Conservation (phyloP, 2,888 invertebrate species). For the Ischnura elegans region DNA sequence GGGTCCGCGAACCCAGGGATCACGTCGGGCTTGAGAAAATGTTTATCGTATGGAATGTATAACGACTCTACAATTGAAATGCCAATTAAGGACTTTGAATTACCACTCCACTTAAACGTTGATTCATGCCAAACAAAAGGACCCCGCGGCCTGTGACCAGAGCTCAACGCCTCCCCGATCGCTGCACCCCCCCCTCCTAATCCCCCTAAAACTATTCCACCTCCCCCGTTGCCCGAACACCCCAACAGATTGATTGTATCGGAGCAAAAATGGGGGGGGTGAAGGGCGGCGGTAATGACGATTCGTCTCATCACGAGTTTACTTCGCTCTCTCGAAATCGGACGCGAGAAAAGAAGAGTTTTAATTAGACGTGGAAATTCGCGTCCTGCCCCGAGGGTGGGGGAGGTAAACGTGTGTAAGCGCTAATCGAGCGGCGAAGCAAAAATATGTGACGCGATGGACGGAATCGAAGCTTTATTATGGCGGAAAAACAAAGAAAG, state of each 20-base stretch:
- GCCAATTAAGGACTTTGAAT: slow-evolving; percentile 25
- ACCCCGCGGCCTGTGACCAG: background rate
- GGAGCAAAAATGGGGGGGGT: background rate
- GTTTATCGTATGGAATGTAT: slow-evolving; percentile 35
- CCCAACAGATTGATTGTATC: slow-evolving; percentile 7
- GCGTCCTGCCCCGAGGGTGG: background rate
- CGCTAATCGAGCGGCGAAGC: background rate
- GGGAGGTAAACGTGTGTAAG: background rate
- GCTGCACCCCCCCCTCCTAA: background rate
- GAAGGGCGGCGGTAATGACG: too few species aligned
- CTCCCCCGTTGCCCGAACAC: too few species aligned
- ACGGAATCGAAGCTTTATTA: background rate
- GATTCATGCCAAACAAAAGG: slow-evolving; percentile 35
- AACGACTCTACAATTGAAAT: slow-evolving; percentile 27
- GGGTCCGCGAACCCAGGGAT: background rate
- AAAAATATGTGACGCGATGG: background rate
- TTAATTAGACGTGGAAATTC: slow-evolving; percentile 31
- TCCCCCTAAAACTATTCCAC: background rate
- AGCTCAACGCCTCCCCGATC: too few species aligned
- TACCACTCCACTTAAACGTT: slow-evolving; percentile 20
- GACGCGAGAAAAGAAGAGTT: slow-evolving; percentile 35
- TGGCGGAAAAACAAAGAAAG: background rate
- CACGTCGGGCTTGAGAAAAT: slow-evolving; percentile 1
- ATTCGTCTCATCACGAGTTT: slow-evolving; percentile 17
- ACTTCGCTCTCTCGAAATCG: slow-evolving; percentile 14